Conservation (phyloP, 1,140 invertebrate genomes). For the Pseudomyrmex cubaensis region DNA sequence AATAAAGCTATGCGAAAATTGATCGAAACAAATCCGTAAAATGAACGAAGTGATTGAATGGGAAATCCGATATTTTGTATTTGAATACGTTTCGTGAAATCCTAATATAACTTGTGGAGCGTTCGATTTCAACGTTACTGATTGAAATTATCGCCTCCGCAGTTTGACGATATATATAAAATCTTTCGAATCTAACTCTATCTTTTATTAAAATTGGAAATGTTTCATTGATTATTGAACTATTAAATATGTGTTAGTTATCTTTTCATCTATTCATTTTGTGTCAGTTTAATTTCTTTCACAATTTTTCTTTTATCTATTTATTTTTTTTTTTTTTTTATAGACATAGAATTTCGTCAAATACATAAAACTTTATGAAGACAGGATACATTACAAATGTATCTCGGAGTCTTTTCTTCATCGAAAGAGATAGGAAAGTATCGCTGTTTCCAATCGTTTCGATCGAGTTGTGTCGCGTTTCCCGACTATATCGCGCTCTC, state of each 20-base stretch:
- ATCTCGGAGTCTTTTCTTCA: conserved; percentile 19
- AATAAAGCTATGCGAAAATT: conserved; percentile 32
- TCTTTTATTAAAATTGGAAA: background rate
- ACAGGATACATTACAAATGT: background rate
- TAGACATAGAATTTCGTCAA: background rate
- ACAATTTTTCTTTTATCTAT: background rate
- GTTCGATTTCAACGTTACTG: conserved; percentile 5
- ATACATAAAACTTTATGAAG: background rate
- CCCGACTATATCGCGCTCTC: conserved; percentile 38
- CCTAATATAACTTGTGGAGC: conserved; percentile 3
- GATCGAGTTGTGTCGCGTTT: background rate
- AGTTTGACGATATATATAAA: background rate
- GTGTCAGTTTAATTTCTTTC: background rate
- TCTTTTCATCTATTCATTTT: background rate
- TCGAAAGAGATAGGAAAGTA: conserved; percentile 15
- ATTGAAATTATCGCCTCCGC: conserved; percentile 14
- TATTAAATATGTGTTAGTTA: background rate
- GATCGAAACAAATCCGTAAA: conserved; percentile 33
- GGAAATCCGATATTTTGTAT: conserved; percentile 33
- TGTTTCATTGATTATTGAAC: background rate
- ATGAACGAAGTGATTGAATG: conserved; percentile 32
- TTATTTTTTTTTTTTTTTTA: conserved; percentile 3
- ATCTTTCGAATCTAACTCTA: background rate
- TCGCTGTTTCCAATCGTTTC: conserved; percentile 33
- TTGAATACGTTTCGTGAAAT: conserved; percentile 18